Evolutionary conservation across 2,113 vertebrate genomes (phyloP).

Genomic region (Chelonoidis abingdonii): DNA sequence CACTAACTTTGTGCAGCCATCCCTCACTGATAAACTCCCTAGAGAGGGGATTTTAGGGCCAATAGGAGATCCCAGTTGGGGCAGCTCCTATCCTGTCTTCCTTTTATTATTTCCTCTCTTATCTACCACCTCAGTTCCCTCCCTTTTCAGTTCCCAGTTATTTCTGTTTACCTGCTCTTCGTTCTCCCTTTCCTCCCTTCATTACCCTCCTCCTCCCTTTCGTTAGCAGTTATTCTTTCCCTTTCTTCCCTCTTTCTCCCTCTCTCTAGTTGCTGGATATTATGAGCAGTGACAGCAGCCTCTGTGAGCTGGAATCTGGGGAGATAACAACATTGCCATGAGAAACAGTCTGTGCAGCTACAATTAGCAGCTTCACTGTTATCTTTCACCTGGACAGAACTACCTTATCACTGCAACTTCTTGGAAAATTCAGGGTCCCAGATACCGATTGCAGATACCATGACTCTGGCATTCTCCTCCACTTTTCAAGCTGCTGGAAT

Average conservation of each 20-base stretch:
- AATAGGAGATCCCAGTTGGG: neutral
- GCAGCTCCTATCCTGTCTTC: neutral
- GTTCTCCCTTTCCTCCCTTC: neutral
- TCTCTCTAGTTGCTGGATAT: conserved; percentile 38
- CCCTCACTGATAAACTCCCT: neutral
- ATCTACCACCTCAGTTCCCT: neutral
- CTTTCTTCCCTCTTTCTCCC: neutral
- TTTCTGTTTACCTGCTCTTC: neutral
- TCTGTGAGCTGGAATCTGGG: conserved; percentile 61
- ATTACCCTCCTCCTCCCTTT: neutral
- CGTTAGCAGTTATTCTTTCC: neutral
- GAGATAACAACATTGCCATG: conserved; percentile 60
- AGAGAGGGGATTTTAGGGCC: neutral
- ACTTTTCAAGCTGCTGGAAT: conserved; percentile 54
- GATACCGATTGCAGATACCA: conserved; percentile 36
- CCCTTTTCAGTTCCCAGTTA: neutral
- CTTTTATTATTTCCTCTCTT: neutral
- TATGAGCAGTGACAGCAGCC: conserved; percentile 54
- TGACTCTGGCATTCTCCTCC: conserved; percentile 9
- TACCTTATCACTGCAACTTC: conserved; percentile 45
- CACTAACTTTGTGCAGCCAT: neutral
- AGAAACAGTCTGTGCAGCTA: conserved; percentile 48
- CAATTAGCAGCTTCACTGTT: conserved; percentile 63
- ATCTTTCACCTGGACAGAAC: conserved; percentile 70
- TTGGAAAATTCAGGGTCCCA: conserved; percentile 56